Percentiles rank a stretch among this genome's conserved stretches.
These are phyloP conservation scores for Caranx ignobilis DNA, from an alignment of 2,113 vertebrate genomes.

Conservation along the genomic window DNA sequence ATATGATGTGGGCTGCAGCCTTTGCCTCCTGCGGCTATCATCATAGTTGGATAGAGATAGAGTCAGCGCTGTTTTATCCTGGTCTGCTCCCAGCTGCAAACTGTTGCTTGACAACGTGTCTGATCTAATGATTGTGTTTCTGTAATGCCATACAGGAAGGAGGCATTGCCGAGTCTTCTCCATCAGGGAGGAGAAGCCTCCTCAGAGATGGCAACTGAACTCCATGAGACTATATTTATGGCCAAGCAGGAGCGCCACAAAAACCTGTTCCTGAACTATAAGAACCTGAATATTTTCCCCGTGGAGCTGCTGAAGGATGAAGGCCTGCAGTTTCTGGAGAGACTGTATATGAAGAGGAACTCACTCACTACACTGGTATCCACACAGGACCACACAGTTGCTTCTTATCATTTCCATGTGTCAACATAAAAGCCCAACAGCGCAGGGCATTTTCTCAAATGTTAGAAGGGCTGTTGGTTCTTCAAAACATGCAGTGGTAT, in stretches of 20 bases:
- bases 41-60: background rate
- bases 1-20: background rate
- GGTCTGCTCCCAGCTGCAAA: background rate
- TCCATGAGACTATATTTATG: slow-evolving; percentile 92
- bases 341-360: slow-evolving; percentile 98
- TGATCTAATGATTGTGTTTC: slow-evolving; percentile 2
- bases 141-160: slow-evolving; percentile 46
- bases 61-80: background rate
- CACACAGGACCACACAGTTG: background rate
- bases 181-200: background rate
- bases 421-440: background rate
- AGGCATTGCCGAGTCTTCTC: slow-evolving; percentile 2
- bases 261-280: slow-evolving; percentile 96
- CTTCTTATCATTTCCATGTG: background rate
- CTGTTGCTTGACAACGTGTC: background rate
- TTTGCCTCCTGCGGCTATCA: background rate
- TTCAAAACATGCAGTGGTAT: too few relatives aligned
- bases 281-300: slow-evolving; percentile 93
- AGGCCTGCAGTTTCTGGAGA: slow-evolving; percentile 94
- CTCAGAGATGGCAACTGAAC: slow-evolving; percentile 91
- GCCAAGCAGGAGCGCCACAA: slow-evolving; percentile 97
- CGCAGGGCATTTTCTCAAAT: background rate
- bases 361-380: slow-evolving; percentile 94
- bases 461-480: background rate
- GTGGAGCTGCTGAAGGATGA: slow-evolving; percentile 93